Evolutionary conservation across 2,113 vertebrate genomes (phyloP), one percentile per base, ranked within the genome.

Genomic region (Scopus umbretta): DNA sequence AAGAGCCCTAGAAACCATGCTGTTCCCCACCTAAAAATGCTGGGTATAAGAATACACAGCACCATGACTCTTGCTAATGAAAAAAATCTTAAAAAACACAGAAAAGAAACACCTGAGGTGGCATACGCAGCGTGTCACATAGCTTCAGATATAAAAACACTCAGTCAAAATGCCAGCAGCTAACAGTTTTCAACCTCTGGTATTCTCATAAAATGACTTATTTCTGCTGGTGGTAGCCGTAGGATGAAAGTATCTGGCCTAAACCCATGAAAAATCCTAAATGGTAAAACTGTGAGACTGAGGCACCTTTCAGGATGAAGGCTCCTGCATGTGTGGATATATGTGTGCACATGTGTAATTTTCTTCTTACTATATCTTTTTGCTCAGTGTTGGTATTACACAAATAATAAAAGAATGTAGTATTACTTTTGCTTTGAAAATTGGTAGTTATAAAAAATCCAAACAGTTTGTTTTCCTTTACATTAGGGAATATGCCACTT

Each of bases 381-480:
- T 56, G 15, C 73, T 92, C 72, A 42, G 43, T 26, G 56, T 67
- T 10, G 38, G 66, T 87, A 87, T 82, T 87, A 66, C 53, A 66
- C 27, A 94, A 93, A 78, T 49, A 95, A 86, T 68, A 71, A 43
- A 88, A 88, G 58, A 83, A 79, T 30, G 49, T 52, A 95, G 91
- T 89, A 89, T 91, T 58, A 79, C 67, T 94, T 95, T 30, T 67
- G 58, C 42, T 19, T 1, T 86, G 82, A 83, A 96, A 97, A 96
- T 92, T 92, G 82, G 75, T 80, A 34, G 92, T 83, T 96, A 86
- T 71, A 92, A 93, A 95, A 97, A 88, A 94, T 66, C 81, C 74
- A 87, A 93, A 92, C 43, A 90, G 90, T 78, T 94, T 96, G 90
- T 92, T 96, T 96, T 88, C 86, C 79, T 96, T 96, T 93, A 92